These are phyloP conservation scores for Caenorhabditis imperialis DNA, from an alignment of 2,888 invertebrate genomes.

Conservation along the genomic window DNA sequence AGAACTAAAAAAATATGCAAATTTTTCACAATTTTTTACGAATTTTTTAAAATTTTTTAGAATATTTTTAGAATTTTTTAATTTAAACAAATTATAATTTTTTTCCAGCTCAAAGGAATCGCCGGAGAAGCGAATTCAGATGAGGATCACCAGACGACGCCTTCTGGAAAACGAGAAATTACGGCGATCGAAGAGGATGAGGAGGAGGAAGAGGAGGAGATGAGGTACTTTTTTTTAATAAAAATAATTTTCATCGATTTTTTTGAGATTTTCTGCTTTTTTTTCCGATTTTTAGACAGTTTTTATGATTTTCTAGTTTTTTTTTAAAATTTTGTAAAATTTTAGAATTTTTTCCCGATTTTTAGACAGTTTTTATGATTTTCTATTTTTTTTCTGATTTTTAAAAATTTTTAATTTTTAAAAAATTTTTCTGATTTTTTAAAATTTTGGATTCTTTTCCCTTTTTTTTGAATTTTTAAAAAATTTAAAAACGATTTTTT, in stretches of 20 bases:
- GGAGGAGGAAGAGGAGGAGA: constrained; percentile 34
- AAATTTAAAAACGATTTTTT: not conserved
- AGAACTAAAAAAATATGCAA: too few relatives aligned
- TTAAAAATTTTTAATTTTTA: not conserved
- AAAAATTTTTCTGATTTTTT: constrained; percentile 3
- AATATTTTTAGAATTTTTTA: not conserved
- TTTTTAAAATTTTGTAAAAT: too few relatives aligned
- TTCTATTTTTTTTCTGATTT: not conserved
- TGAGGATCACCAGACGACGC: not conserved
- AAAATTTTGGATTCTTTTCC: not conserved
- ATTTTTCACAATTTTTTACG: too few relatives aligned
- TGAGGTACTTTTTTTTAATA: constrained; percentile 11
- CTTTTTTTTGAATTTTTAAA: not conserved
- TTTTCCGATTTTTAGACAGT: too few relatives aligned
- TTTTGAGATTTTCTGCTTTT: too few relatives aligned
- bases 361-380: too few relatives aligned
- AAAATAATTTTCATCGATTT: too few relatives aligned
- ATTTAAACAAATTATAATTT: not conserved
- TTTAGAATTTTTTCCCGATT: too few relatives aligned
- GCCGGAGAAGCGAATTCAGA: constrained; percentile 10
- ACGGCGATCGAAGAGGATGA: constrained; percentile 43
- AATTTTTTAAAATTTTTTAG: too few relatives aligned
- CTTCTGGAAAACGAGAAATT: constrained; percentile 10
- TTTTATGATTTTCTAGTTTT: too few relatives aligned
- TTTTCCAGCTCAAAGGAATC: constrained; percentile 24